Evolutionary conservation across 2,888 invertebrate genomes (phyloP).

Genomic region (Cephus rjabovi): DNA sequence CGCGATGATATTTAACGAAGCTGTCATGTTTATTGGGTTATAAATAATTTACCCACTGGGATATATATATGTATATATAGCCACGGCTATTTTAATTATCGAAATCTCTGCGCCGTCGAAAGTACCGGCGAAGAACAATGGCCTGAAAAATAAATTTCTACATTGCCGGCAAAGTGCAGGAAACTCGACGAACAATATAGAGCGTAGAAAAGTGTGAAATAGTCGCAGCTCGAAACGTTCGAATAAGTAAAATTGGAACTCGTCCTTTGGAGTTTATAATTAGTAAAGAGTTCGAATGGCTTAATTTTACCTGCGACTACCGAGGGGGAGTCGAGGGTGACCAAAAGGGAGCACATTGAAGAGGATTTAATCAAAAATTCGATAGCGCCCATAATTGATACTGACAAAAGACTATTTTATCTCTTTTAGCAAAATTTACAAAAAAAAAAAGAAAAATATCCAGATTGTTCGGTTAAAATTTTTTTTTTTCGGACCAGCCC

Average conservation of each 20-base stretch:
- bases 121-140: not conserved
- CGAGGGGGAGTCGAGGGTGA: no score
- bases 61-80: not conserved
- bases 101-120: not conserved
- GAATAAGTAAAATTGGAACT: not conserved
- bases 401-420: not conserved
- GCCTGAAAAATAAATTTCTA: not conserved
- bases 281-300: not conserved
- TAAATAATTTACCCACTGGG: no score
- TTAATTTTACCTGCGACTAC: not conserved
- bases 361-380: not conserved
- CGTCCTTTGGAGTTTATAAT: not conserved
- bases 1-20: not conserved
- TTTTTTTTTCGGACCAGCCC: not conserved
- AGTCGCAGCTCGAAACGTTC: conserved; percentile 1
- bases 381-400: not conserved
- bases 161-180: conserved; percentile 11
- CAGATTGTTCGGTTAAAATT: not conserved
- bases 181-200: conserved; percentile 23
- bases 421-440: not conserved
- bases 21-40: not conserved
- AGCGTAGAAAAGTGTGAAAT: conserved; percentile 27
- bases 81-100: not conserved
- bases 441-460: not conserved
- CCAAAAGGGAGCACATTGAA: not conserved